Evolutionary conservation across 2,797 vertebrate species (phyloP).

Genomic region (Pipistrellus kuhlii): DNA sequence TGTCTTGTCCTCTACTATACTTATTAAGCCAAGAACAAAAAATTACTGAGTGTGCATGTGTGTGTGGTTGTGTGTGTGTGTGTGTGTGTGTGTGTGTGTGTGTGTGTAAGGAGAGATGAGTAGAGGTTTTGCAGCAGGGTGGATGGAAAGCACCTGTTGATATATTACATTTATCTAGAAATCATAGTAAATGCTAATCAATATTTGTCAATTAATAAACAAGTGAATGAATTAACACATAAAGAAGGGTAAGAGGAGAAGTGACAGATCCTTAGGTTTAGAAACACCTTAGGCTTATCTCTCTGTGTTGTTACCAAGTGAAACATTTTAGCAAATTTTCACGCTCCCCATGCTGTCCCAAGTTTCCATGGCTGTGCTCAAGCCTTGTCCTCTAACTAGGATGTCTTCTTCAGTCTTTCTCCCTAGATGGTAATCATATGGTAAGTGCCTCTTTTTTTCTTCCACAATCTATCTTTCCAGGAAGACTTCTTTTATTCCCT

Average conservation of each 20-base stretch:
- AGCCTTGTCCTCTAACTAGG: background rate
- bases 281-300: background rate
- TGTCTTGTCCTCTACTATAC: constrained; percentile 28
- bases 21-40: background rate
- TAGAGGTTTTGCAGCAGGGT: background rate
- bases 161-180: background rate
- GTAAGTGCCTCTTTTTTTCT: background rate
- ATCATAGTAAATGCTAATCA: background rate
- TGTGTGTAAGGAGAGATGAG: background rate
- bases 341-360: background rate
- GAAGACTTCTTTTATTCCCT: background rate
- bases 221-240: background rate
- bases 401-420: background rate
- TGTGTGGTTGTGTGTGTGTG: background rate
- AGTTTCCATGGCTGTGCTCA: background rate
- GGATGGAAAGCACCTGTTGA: background rate
- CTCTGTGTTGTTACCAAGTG: background rate
- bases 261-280: background rate
- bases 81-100: no score
- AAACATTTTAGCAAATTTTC: background rate
- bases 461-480: background rate
- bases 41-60: background rate
- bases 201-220: background rate
- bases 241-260: background rate
- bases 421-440: background rate